Evolutionary conservation across 2,797 vertebrate genomes (phyloP).

Genomic region (Poecilia wingei): DNA sequence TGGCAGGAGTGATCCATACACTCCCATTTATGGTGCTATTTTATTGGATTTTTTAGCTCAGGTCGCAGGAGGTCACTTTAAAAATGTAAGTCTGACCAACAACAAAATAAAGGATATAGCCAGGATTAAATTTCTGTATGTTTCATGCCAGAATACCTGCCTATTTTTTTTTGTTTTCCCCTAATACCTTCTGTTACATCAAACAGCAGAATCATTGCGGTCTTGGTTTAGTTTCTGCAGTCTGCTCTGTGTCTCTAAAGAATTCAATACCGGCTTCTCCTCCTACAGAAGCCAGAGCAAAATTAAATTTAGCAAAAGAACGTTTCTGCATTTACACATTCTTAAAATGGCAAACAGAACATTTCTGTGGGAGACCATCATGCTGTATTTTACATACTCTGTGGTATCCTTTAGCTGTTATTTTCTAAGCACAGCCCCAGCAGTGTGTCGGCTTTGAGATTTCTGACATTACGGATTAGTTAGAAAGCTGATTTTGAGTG

Average conservation of each 20-base stretch:
- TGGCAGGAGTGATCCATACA: conserved; percentile 64
- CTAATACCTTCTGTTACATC: conserved; percentile 55
- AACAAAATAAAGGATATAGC: conserved; percentile 32
- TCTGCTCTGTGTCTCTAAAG: conserved; percentile 61
- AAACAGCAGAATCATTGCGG: conserved; percentile 73
- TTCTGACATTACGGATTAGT: conserved; percentile 74
- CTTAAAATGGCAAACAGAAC: conserved; percentile 77
- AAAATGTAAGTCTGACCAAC: conserved; percentile 44
- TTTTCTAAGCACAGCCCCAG: conserved; percentile 61
- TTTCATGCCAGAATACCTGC: conserved; percentile 52
- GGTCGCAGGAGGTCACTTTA: conserved; percentile 67
- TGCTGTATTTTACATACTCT: conserved; percentile 76
- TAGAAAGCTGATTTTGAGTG: conserved; percentile 60
- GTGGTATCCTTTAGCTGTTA: conserved; percentile 72
- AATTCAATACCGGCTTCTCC: conserved; percentile 68
- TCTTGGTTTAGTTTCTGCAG: conserved; percentile 69
- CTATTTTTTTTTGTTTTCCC: conserved; percentile 50
- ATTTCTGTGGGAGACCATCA: conserved; percentile 79
- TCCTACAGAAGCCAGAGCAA: conserved; percentile 64
- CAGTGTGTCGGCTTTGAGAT: conserved; percentile 56
- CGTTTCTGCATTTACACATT: conserved; percentile 79
- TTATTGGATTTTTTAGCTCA: conserved; percentile 76
- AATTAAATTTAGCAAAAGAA: conserved; percentile 77
- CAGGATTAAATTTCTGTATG: conserved; percentile 65
- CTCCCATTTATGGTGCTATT: conserved; percentile 63